Evolutionary conservation across 2,888 invertebrate species (phyloP), one percentile per base, ranked within the genome.

Genomic region (Clunio marinus): DNA sequence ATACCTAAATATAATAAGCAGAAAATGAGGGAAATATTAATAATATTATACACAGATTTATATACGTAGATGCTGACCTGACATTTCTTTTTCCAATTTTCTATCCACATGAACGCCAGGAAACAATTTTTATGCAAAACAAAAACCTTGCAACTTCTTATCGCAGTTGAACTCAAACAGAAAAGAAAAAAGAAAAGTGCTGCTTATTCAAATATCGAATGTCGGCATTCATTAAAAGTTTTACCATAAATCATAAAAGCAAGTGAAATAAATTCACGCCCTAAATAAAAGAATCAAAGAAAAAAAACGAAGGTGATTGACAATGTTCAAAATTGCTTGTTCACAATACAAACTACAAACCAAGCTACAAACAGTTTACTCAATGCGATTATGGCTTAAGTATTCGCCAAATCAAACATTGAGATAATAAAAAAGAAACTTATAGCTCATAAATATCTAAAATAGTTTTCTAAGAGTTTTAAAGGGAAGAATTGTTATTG

Each of bases 241-340:
- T 51, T n/a, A 13, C 51, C 51, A 51, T 51, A 51, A 51, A 51
- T 51, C 51, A 51, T 51, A 51, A 51, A n/a, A 51, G 17, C 51
- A 51, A 51, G 51, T 51, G 51, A 51, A n/a, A n/a, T n/a, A n/a
- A n/a, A n/a, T 51, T 51, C 51, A 51, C 51, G 51, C 51, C 20
- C 51, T 22, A 22, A 41, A 13, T 3, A n/a, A 41, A 41, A 51
- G n/a, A n/a, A n/a, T n/a, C n/a, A n/a, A 22, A 17, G 22, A 51
- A 51, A 17, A 13, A 22, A 8, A 17, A 13, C 17, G 3, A 51
- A 51, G 51, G 20, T 22, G 51, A 51, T 51, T 51, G 51, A 51
- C 51, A 51, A 51, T 51, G 22, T 22, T 22, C 17, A n/a, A 20
- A 51, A 51, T 22, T 51, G 51, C 22, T 51, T 51, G 51, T 51